A percentile compares a stretch with the other conserved stretches of the same genome.
Conservation (phyloP, 2,797 vertebrate species). For the Sparidentex hasta region DNA sequence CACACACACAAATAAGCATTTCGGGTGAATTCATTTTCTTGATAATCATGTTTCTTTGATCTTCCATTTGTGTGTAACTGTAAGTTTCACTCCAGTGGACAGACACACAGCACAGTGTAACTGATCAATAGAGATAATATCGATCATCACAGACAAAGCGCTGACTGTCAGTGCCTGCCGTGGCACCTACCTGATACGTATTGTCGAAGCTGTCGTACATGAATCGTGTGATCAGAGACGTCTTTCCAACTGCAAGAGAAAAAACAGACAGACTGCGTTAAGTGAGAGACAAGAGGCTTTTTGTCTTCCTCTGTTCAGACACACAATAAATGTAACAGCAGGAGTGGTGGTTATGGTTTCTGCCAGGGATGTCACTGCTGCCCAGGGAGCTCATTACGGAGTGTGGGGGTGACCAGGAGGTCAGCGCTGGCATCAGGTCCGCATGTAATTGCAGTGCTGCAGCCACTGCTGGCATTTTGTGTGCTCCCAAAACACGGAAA, state of each 20-base stretch:
- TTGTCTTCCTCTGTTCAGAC: slow-evolving; percentile 23
- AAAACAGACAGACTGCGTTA: slow-evolving; percentile 64
- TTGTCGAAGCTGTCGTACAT: slow-evolving; percentile 92
- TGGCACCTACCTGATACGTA: slow-evolving; percentile 87
- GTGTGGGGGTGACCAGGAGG: slow-evolving; percentile 60
- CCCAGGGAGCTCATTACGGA: slow-evolving; percentile 77
- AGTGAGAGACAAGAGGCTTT: slow-evolving; percentile 37
- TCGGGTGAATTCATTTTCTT: slow-evolving; percentile 3
- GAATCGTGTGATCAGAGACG: slow-evolving; percentile 89
- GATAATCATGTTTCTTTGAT: neutral
- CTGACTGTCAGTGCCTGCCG: neutral
- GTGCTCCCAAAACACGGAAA: slow-evolving; percentile 24
- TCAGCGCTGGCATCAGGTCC: slow-evolving; percentile 56
- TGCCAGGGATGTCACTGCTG: slow-evolving; percentile 57
- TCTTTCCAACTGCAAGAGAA: slow-evolving; percentile 89
- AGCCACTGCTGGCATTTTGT: slow-evolving; percentile 20
- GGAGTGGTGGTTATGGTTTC: slow-evolving; percentile 29
- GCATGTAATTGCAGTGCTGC: slow-evolving; percentile 58
- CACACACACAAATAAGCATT: slow-evolving; percentile 4
- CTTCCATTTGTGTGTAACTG: slow-evolving; percentile 14
- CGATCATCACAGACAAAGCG: slow-evolving; percentile 30
- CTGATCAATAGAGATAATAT: slow-evolving; percentile 38
- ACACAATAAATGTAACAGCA: slow-evolving; percentile 28
- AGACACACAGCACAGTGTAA: slow-evolving; percentile 5
- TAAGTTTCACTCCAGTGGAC: neutral